These are phyloP conservation scores for Mythimna pallens DNA, from an alignment of 2,888 invertebrate species.

Conservation along the genomic window DNA sequence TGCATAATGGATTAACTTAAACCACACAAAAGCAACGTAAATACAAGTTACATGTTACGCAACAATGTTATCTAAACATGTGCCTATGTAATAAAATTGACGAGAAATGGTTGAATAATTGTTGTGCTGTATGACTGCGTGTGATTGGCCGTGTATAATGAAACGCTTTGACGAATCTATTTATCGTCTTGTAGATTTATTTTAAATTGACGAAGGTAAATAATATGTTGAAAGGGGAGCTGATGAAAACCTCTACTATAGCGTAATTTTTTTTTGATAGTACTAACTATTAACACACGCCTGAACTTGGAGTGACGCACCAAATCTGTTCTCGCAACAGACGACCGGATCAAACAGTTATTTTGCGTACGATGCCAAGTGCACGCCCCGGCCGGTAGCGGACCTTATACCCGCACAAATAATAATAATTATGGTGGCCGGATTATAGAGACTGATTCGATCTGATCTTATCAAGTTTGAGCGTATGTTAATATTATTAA, in stretches of 20 bases:
- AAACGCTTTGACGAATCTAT: slow-evolving; percentile 14
- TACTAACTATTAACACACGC: too few relatives aligned
- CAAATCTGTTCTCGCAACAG: too few relatives aligned
- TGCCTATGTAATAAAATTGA: slow-evolving; percentile 14
- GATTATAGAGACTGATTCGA: too few relatives aligned
- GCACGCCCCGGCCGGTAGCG: too few relatives aligned
- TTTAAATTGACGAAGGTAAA: slow-evolving; percentile 5
- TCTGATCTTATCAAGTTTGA: too few relatives aligned
- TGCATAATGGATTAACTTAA: neutral
- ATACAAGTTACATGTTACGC: slow-evolving; percentile 5
- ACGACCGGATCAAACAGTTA: too few relatives aligned
- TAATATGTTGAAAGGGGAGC: neutral
- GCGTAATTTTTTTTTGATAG: too few relatives aligned
- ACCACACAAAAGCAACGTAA: neutral
- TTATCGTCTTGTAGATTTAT: neutral
- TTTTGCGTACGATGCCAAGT: too few relatives aligned
- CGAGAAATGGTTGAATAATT: slow-evolving; percentile 1
- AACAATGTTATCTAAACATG: slow-evolving; percentile 21
- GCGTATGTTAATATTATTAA: too few relatives aligned
- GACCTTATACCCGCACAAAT: too few relatives aligned
- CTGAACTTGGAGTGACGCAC: too few relatives aligned
- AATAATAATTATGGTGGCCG: too few relatives aligned
- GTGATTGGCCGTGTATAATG: neutral
- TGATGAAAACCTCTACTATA: neutral
- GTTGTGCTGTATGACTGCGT: neutral